Evolutionary conservation across 2,888 invertebrate genomes (phyloP).

Genomic region (Oscheius sp.): DNA sequence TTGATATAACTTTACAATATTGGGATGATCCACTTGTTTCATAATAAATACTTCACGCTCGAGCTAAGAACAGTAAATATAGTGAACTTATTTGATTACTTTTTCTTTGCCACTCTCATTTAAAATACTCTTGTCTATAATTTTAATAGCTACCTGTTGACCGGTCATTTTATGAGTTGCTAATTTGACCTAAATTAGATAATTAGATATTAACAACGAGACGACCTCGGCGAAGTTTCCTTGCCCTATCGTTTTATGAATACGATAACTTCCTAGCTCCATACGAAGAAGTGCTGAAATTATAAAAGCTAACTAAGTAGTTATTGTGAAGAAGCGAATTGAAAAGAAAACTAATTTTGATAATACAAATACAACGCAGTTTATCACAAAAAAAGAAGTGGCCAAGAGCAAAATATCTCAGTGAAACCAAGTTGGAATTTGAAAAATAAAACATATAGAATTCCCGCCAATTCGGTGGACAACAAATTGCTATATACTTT

Average conservation of each 20-base stretch:
- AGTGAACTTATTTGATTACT: constrained; percentile 69
- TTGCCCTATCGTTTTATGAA: constrained; percentile 85
- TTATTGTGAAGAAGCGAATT: no score
- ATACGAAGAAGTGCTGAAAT: constrained; percentile 72
- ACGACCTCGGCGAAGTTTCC: constrained; percentile 71
- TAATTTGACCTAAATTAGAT: constrained; percentile 84
- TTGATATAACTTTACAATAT: constrained; percentile 81
- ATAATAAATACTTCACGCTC: constrained; percentile 94
- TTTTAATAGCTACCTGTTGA: constrained; percentile 83
- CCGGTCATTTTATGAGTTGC: constrained; percentile 99
- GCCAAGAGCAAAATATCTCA: no score
- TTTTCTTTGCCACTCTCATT: constrained; percentile 98
- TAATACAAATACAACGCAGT: no score
- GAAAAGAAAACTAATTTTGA: no score
- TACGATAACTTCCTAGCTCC: constrained; percentile 91
- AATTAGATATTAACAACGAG: background rate
- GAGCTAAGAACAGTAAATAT: constrained; percentile 78
- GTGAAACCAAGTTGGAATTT: no score
- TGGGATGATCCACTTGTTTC: constrained; percentile 99
- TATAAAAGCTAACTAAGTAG: no score
- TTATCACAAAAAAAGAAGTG: no score
- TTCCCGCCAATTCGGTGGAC: no score
- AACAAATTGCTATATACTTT: no score
- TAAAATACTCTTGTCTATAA: constrained; percentile 92
- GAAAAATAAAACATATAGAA: no score